A percentile compares a stretch with the other conserved stretches of the same genome.
phyloP scores from a whole-genome alignment of 1,140 invertebrate genomes.

The Drosophila gunungcola region DNA sequence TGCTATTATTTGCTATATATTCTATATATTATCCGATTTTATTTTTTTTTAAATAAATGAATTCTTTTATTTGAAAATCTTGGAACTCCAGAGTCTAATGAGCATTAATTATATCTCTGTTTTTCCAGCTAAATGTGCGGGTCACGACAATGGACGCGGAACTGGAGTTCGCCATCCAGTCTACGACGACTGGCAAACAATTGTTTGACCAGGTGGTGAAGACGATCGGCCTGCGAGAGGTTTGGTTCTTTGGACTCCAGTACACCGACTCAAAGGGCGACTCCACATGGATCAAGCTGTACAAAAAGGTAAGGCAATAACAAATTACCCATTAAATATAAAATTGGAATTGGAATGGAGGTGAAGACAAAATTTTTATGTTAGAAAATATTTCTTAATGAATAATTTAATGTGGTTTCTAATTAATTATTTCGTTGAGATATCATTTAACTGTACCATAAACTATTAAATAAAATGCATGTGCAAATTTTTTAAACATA shows the following conservation, averaged over 20 bases:
- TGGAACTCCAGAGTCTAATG: background rate
- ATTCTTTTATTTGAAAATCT: background rate
- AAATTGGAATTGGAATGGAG: background rate
- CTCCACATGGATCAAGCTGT: constrained; percentile 99
- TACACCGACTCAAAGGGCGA: constrained; percentile 99
- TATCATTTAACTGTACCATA: too few relatives aligned
- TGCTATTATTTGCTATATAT: too few relatives aligned
- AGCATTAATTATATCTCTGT: background rate
- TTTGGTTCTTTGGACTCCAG: constrained; percentile 99
- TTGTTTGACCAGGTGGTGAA: constrained; percentile 99
- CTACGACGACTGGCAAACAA: constrained; percentile 99
- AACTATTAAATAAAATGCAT: background rate
- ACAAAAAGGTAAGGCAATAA: constrained; percentile 95
- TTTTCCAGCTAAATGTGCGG: constrained; percentile 96
- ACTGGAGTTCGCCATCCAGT: constrained; percentile 99
- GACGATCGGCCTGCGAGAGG: constrained; percentile 99
- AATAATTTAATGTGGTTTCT: too few relatives aligned
- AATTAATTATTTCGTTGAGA: too few relatives aligned
- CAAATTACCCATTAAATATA: too few relatives aligned
- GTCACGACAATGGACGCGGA: constrained; percentile 99
- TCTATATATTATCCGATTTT: too few relatives aligned
- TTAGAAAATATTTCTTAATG: too few relatives aligned
- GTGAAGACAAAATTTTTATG: too few relatives aligned
- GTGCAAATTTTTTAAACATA: background rate
- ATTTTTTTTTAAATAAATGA: background rate